Conservation (phyloP, 2,113 vertebrate species). For the Plotosus lineatus region DNA sequence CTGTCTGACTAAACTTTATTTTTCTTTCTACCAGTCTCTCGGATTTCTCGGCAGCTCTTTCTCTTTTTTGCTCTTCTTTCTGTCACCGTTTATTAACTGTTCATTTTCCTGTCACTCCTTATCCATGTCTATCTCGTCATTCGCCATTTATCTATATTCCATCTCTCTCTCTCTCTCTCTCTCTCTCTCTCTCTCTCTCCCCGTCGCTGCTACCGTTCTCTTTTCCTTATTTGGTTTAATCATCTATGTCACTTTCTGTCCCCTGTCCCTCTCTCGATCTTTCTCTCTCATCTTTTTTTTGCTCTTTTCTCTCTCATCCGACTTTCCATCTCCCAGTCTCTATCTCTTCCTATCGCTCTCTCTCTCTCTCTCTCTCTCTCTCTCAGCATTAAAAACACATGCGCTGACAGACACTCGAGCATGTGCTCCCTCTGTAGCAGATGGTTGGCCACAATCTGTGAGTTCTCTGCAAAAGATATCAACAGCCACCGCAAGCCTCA, state of each 20-base stretch:
- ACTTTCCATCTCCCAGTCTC: neutral
- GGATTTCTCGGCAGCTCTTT: neutral
- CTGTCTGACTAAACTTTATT: neutral
- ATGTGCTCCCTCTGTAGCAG: slow-evolving; percentile 55
- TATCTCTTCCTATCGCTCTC: neutral
- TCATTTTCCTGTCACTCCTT: too few relatives aligned
- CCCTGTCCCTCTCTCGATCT: neutral
- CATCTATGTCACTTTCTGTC: neutral
- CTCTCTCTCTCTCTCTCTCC: neutral
- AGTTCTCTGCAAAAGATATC: slow-evolving; percentile 49
- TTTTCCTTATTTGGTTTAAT: neutral
- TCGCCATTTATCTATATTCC: too few relatives aligned
- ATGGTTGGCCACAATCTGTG: slow-evolving; percentile 53
- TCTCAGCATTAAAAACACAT: slow-evolving; percentile 49
- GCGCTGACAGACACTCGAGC: slow-evolving; percentile 50
- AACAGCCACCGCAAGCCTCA: slow-evolving; percentile 36
- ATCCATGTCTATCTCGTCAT: too few relatives aligned
- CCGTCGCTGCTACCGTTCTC: neutral
- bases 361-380: slow-evolving; percentile 14
- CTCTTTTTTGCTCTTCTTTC: neutral
- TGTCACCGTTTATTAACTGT: too few relatives aligned
- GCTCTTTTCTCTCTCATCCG: neutral
- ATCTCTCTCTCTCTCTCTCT: neutral
- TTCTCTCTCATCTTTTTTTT: neutral
- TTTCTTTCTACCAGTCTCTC: neutral